Conservation (phyloP, 2,113 vertebrate genomes). For the Herpailurus yagouaroundi region DNA sequence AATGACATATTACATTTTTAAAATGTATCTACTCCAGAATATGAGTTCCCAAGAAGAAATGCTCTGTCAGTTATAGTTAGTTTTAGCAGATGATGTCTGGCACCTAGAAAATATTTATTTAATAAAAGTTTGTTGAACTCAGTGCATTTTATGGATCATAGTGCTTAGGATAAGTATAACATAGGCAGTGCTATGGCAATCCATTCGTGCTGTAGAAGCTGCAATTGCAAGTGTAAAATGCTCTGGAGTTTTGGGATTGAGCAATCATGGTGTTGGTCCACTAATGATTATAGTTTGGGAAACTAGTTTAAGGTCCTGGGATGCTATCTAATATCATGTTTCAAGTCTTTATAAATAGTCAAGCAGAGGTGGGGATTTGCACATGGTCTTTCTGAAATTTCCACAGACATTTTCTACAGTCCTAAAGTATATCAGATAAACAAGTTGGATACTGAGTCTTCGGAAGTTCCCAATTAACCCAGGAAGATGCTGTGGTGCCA, state of each 20-base stretch:
- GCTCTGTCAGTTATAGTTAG: background rate
- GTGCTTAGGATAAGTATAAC: background rate
- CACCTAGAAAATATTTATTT: background rate
- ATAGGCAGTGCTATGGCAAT: background rate
- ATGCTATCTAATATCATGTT: background rate
- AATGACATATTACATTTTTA: background rate
- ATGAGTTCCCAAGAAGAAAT: slow-evolving; percentile 3
- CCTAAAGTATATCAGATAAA: background rate
- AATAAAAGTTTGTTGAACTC: slow-evolving; percentile 6
- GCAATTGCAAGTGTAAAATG: background rate
- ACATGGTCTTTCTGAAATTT: background rate
- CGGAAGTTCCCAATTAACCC: background rate
- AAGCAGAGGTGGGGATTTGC: background rate
- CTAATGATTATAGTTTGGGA: slow-evolving; percentile 1
- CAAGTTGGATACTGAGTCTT: background rate
- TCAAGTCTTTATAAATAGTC: background rate
- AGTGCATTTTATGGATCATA: background rate
- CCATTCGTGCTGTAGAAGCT: background rate
- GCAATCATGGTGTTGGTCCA: background rate
- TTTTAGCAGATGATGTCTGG: background rate
- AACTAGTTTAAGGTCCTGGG: background rate
- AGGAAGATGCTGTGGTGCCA: background rate
- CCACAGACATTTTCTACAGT: background rate
- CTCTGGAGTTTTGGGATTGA: background rate
- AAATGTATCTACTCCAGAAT: background rate